phyloP scores from a whole-genome alignment of 1,140 invertebrate species.

The Drosophila ananassae region DNA sequence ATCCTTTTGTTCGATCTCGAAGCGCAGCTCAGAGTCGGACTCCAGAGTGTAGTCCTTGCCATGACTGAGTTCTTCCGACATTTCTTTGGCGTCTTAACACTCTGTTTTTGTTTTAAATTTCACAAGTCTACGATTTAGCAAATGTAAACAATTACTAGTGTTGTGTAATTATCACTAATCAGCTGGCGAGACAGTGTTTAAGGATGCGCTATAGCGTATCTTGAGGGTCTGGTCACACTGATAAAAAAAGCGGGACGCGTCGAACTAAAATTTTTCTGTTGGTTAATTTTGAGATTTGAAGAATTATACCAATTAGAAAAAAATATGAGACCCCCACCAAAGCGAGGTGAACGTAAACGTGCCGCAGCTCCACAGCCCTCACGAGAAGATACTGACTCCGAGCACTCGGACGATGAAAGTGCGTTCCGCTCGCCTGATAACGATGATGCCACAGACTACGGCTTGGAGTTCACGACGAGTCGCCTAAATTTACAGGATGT shows the following conservation, averaged over 20 bases:
- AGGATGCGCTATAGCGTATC: neutral
- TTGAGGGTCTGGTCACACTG: conserved; percentile 1
- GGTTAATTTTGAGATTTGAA: no score
- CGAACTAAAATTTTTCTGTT: neutral
- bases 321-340: neutral
- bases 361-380: neutral
- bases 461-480: conserved; percentile 60
- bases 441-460: conserved; percentile 60
- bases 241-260: conserved; percentile 6
- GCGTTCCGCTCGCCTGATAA: conserved; percentile 36
- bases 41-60: conserved; percentile 92
- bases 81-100: conserved; percentile 2
- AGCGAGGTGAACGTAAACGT: neutral
- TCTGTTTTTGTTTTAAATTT: neutral
- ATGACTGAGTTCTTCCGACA: conserved; percentile 65
- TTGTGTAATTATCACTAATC: neutral
- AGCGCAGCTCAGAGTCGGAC: conserved; percentile 93
- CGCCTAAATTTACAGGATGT: conserved; percentile 14
- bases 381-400: neutral
- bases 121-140: neutral
- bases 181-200: neutral
- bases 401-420: neutral
- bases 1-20: conserved; percentile 95
- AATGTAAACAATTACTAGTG: conserved; percentile 21
- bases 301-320: conserved; percentile 3